Conservation (phyloP, 2,888 invertebrate genomes). For the Conchocele bisecta region DNA sequence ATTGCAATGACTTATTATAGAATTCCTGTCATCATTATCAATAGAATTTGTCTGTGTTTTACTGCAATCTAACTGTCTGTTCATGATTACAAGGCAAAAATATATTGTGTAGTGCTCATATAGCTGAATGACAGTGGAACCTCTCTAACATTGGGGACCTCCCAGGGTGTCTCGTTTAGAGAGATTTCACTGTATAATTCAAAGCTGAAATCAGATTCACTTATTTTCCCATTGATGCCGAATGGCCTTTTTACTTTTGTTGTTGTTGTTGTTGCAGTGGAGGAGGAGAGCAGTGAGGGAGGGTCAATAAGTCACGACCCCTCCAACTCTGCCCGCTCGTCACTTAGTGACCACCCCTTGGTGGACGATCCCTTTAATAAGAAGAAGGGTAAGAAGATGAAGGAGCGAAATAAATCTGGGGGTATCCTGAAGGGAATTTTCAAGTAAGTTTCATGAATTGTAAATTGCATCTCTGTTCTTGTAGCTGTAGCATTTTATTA, state of each 20-base stretch:
- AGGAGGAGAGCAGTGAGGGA: constrained; percentile 84
- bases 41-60: not conserved
- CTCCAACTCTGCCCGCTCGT: constrained; percentile 74
- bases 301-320: constrained; percentile 71
- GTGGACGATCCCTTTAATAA: constrained; percentile 61
- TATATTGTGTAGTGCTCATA: not conserved
- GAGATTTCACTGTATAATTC: too few species aligned
- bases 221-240: too few species aligned
- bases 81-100: not conserved
- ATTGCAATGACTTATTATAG: too few species aligned
- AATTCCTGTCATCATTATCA: too few species aligned
- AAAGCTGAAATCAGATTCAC: not conserved
- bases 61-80: not conserved
- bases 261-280: constrained; percentile 78
- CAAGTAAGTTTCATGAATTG: constrained; percentile 59
- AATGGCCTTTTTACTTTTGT: not conserved
- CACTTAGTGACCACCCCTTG: constrained; percentile 74
- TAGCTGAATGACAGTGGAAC: too few species aligned
- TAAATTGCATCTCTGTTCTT: not conserved
- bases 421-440: constrained; percentile 89
- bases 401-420: constrained; percentile 74
- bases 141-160: too few species aligned
- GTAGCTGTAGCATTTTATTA: not conserved
- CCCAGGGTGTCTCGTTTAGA: too few species aligned
- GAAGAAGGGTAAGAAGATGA: constrained; percentile 65